Base-by-base conservation (phyloP, 2,888 invertebrate species). In the Plebejus anna region DNA sequence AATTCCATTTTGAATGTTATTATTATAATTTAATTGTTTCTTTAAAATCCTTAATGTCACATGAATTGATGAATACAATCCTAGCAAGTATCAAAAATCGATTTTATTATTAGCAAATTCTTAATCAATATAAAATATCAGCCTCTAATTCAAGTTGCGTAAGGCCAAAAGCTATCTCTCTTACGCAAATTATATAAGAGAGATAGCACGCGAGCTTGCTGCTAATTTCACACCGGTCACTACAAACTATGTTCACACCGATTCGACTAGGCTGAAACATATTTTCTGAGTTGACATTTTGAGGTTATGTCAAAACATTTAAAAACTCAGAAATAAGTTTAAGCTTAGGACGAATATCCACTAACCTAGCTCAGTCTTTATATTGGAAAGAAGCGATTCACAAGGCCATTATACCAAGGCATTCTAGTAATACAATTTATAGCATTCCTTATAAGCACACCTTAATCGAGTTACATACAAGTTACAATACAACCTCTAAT, bases 311-410 rank as follows among this genome's bases (percentile, higher is more conserved):
- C 32, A 7, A 11, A 7, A 7, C n/a, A 36, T 6, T 22, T 22
- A 22, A 2, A 2, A 75, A 47, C 72, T 70, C 75, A 71, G 71
- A 32, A 61, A 55, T 51, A 13, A 57, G 70, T 73, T 59, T n/a
- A 51, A 51, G 47, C 22, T 28, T n/a, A 75, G 4, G 72, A 61
- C 70, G 77, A 75, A 77, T 22, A 57, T 75, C 70, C 75, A 80
- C 78, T 81, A 81, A 82, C 76, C 81, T 83, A 83, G 75, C 79
- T 84, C 84, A 84, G 84, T 84, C 84, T 84, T 83, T 80, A 77
- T 79, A 79, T 73, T 79, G 82, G 82, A 83, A 83, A 82, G 83
- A 83, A 82, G 81, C 82, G 81, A 81, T 82, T 82, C 76, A 78
- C 78, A 81, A 82, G 81, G 81, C 81, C 79, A 75, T 77, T 32